Percentiles rank a stretch among this genome's conserved stretches.
Evolutionary conservation across 2,113 vertebrate species (phyloP).

Genomic region (Syrmaticus mikado): DNA sequence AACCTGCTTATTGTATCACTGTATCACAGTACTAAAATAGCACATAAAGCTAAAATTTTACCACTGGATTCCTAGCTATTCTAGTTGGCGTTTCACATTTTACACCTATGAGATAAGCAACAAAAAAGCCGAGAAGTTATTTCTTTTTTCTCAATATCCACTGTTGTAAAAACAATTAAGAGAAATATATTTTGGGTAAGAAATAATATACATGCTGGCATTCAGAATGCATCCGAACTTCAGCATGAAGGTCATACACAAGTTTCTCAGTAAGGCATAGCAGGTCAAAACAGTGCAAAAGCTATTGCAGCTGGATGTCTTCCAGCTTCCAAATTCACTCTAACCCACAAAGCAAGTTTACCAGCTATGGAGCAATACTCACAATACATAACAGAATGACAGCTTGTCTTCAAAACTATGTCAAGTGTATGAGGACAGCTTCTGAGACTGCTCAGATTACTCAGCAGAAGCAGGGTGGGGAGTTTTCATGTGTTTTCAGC

Average conservation of each 20-base stretch:
- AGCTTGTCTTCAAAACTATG: background rate
- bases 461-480: background rate
- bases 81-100: background rate
- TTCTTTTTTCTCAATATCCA: background rate
- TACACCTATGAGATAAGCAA: background rate
- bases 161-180: background rate
- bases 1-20: background rate
- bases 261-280: background rate
- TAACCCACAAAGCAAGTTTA: background rate
- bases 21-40: constrained; percentile 46
- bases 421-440: background rate
- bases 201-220: background rate
- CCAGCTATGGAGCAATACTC: background rate
- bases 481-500: background rate
- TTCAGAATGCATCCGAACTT: background rate
- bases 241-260: background rate
- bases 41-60: constrained; percentile 13
- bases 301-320: background rate
- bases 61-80: background rate
- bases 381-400: background rate
- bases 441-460: background rate
- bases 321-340: background rate
- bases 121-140: background rate
- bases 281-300: background rate
- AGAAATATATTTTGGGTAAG: background rate